A percentile compares a stretch with the other conserved stretches of the same genome.
Evolutionary conservation across 2,888 invertebrate species (phyloP).

Genomic region (Leptopilina drosophilae): DNA sequence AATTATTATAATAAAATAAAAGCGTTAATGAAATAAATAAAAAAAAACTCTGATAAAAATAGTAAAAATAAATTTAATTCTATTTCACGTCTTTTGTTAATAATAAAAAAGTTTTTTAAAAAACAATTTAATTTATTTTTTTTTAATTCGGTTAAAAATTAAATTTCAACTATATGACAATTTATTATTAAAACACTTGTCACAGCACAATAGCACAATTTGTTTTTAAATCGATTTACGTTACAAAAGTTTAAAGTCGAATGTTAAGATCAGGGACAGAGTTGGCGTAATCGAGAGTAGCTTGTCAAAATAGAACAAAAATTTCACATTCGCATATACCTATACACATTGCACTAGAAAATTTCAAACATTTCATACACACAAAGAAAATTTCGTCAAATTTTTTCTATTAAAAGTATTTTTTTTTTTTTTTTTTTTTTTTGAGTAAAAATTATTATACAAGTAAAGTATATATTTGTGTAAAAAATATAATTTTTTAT

Average conservation of each 20-base stretch:
- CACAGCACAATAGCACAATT: constrained; percentile 4
- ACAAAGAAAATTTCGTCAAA: not conserved
- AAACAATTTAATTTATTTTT: too few species aligned
- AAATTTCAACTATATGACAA: not conserved
- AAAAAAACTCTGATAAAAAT: too few species aligned
- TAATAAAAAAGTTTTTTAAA: too few species aligned
- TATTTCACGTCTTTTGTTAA: too few species aligned
- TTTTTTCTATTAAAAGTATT: not conserved
- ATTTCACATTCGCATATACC: not conserved
- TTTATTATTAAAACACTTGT: not conserved
- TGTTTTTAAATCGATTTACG: constrained; percentile 23
- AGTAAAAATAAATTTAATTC: too few species aligned
- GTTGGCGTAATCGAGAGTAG: constrained; percentile 26
- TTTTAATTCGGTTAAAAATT: not conserved
- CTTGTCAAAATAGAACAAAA: constrained; percentile 30
- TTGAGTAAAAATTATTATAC: too few species aligned
- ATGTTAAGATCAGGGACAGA: constrained; percentile 39
- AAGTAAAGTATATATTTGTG: too few species aligned
- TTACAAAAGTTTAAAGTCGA: constrained; percentile 36
- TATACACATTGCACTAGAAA: too few species aligned
- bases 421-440: too few species aligned
- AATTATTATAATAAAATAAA: not conserved
- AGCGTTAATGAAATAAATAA: too few species aligned
- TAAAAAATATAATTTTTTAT: too few species aligned
- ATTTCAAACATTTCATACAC: not conserved